A percentile compares a stretch with the other conserved stretches of the same genome.
Evolutionary conservation across 2,797 vertebrate species (phyloP).

Genomic region (Varecia variegata): DNA sequence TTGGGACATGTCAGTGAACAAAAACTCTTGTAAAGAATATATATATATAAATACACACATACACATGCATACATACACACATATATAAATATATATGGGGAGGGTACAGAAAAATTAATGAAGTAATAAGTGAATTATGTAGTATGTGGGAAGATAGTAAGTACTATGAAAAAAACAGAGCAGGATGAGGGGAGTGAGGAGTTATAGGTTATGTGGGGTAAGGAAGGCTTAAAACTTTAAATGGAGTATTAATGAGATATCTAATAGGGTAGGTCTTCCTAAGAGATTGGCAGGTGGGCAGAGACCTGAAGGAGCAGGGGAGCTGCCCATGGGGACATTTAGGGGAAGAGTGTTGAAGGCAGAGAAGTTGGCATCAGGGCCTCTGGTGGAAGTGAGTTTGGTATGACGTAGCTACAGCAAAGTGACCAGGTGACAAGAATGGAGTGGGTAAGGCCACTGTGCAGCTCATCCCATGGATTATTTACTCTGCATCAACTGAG

Average conservation of each 20-base stretch:
- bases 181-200: not conserved
- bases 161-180: not conserved
- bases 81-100: not conserved
- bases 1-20: not conserved
- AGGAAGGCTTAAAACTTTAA: not conserved
- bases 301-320: not conserved
- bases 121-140: not conserved
- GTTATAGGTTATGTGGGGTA: not conserved
- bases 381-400: not conserved
- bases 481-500: not conserved
- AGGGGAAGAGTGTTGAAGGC: not conserved
- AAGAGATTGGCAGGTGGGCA: not conserved
- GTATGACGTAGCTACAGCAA: not conserved
- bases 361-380: rapidly evolving
- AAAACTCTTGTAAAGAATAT: not conserved
- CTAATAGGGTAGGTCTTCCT: not conserved
- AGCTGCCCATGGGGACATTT: not conserved
- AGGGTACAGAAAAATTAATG: not conserved
- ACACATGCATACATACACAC: not conserved
- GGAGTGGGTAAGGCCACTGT: rapidly evolving
- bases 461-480: rapidly evolving
- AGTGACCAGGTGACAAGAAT: no score
- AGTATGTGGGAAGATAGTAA: not conserved
- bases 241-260: not conserved
- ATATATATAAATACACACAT: no score